Evolutionary conservation across 2,888 invertebrate species (phyloP).

Genomic region (Leptogaster cylindrica): DNA sequence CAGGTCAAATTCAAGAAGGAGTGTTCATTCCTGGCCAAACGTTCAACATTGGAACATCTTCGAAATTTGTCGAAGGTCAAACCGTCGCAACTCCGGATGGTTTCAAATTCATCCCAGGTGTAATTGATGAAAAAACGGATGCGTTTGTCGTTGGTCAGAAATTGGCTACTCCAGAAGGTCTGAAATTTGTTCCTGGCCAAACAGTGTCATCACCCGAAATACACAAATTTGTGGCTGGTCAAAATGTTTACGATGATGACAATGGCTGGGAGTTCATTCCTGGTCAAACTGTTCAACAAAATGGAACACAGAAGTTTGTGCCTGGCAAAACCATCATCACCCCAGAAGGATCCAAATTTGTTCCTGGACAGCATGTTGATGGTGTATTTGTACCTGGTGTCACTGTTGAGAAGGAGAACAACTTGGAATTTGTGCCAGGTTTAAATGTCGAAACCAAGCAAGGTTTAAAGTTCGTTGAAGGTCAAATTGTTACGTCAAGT

Average conservation of each 20-base stretch:
- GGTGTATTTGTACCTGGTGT: conserved; percentile 68
- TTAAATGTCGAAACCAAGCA: conserved; percentile 75
- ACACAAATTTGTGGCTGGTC: conserved; percentile 71
- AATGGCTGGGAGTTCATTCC: conserved; percentile 70
- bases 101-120: conserved; percentile 69
- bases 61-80: conserved; percentile 69
- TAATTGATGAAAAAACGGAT: conserved; percentile 63
- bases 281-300: conserved; percentile 67
- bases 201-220: conserved; percentile 67
- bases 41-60: conserved; percentile 66
- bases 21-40: conserved; percentile 72
- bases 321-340: conserved; percentile 71
- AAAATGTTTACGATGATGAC: conserved; percentile 64
- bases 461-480: conserved; percentile 78
- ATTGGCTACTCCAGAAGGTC: conserved; percentile 63
- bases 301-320: conserved; percentile 65
- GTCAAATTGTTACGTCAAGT: conserved; percentile 76
- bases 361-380: conserved; percentile 69
- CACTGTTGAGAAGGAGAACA: conserved; percentile 67
- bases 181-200: conserved; percentile 69
- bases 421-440: conserved; percentile 68
- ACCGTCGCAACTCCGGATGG: conserved; percentile 69
- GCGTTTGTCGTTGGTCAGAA: conserved; percentile 69
- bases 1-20: conserved; percentile 71
- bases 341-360: conserved; percentile 69